Base-by-base conservation (phyloP, 2,113 vertebrate species). In the Ceyx cyanopectus region DNA sequence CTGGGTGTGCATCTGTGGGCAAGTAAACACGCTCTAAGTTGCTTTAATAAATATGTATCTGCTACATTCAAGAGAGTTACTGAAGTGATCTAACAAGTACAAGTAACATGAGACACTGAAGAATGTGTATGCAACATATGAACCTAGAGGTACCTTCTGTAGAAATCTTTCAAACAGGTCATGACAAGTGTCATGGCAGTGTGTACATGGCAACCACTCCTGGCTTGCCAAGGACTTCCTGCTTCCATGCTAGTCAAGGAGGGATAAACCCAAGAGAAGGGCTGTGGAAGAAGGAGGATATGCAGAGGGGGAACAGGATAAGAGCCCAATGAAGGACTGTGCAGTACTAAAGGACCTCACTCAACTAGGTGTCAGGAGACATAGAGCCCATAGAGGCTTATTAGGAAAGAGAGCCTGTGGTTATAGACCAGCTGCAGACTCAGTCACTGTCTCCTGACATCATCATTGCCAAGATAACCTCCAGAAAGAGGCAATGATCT, bases 121-220 rank as follows among this genome's bases (percentile, higher is more conserved):
- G 68, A 75, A 68, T 0, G 0, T 3, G 2, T 27, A 34, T 6
- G 34, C 45, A 69, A 50, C 16, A 6, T 2, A 27, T 1, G 9
- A 77, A 10, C n/a, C 56, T 12, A 60, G 10, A 87, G 32, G 13
- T 30, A 70, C 13, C 12, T 78, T 74, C 81, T 45, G 12, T 32
- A 87, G 32, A 83, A 74, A 37, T 45, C 32, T 40, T 83, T 57
- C 54, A 34, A 68, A 40, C 24, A 54, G 53, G 23, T 79, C 19
- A 21, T 32, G 21, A 53, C 30, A 80, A 86, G 16, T 19, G 9
- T 40, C 17, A n/a, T 14, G 18, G 45, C 0, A 1, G 7, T 16
- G 18, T 12, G 23, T 34, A 45, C 16, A 20, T 4, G 15, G 48
- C 61, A 72, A 19, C 18, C 22, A 9, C 54, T 67, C 67, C 29